Evolutionary conservation across 2,113 vertebrate species (phyloP).

Genomic region (Rissa tridactyla): DNA sequence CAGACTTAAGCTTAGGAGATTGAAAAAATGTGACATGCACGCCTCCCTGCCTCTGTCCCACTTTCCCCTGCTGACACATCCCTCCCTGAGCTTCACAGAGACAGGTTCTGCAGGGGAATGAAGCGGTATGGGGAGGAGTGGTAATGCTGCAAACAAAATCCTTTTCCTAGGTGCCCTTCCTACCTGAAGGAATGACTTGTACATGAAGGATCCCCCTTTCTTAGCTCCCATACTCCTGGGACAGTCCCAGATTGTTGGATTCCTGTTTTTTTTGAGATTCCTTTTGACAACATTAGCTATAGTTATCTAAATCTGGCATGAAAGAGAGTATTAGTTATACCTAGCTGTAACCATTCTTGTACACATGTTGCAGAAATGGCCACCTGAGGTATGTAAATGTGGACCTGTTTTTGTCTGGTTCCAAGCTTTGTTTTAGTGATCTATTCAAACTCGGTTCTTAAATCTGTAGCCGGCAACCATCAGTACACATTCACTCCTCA

Average conservation of each 20-base stretch:
- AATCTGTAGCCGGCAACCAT: background rate
- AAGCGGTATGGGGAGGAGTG: fast-evolving
- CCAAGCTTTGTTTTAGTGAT: background rate
- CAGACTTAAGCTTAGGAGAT: background rate
- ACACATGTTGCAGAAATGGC: background rate
- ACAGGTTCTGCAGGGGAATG: background rate
- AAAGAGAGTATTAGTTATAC: background rate
- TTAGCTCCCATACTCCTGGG: background rate
- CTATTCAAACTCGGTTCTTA: background rate
- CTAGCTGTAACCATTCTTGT: background rate
- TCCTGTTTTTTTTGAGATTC: background rate
- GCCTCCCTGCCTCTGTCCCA: background rate
- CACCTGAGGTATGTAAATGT: background rate
- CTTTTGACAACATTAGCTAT: background rate
- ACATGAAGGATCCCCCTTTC: background rate
- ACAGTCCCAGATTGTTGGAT: background rate
- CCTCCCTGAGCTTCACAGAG: background rate
- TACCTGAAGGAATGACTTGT: background rate
- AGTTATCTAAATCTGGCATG: background rate
- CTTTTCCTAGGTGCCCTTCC: background rate
- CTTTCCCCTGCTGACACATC: background rate
- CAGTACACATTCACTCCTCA: background rate
- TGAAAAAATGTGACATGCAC: background rate
- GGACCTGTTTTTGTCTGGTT: background rate
- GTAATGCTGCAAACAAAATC: background rate